Evolutionary conservation across 2,888 invertebrate genomes (phyloP).

Genomic region (Hypomecis atomaria): DNA sequence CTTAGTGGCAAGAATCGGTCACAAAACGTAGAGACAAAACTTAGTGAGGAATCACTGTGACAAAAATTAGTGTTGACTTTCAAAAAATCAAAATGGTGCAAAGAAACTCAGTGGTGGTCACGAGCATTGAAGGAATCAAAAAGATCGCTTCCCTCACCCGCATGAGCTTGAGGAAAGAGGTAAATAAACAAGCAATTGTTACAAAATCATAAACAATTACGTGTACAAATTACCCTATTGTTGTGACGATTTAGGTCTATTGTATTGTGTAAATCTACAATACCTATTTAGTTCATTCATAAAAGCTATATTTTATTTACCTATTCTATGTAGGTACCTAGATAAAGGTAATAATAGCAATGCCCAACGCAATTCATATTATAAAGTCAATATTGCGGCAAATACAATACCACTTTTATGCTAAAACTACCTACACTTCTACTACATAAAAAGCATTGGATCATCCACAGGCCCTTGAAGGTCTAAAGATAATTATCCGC

Average conservation of each 20-base stretch:
- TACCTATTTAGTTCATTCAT: background rate
- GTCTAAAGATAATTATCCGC: no score
- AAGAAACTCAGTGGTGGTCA: constrained; percentile 51
- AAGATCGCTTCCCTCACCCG: constrained; percentile 56
- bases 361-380: no score
- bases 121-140: constrained; percentile 60
- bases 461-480: no score
- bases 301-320: background rate
- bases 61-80: background rate
- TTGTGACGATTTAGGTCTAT: background rate
- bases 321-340: no score
- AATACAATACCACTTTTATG: no score
- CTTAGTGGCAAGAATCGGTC: no score
- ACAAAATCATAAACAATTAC: constrained; percentile 4
- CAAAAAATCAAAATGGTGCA: constrained; percentile 57
- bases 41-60: no score
- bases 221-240: constrained; percentile 2
- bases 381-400: no score
- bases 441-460: no score
- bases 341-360: no score
- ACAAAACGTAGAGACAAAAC: background rate
- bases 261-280: background rate
- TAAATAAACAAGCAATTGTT: constrained; percentile 19
- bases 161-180: constrained; percentile 41
- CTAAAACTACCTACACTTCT: no score